Base-by-base conservation (phyloP, 2,888 invertebrate genomes). In the Oscheius sp. region DNA sequence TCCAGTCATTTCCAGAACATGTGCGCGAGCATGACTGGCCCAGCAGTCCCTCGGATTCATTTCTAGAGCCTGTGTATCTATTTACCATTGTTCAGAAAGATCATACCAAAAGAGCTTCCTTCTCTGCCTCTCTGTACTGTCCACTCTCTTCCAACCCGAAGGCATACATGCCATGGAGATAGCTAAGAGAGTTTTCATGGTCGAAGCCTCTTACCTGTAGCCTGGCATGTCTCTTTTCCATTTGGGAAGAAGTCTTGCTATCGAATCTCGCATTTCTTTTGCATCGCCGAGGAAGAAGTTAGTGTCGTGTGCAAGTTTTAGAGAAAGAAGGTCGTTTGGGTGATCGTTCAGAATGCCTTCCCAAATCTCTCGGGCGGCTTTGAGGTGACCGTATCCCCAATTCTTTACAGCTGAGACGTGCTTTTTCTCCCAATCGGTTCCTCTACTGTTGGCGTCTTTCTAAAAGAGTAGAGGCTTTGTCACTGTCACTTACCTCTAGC, bases 131-230 rank as follows among this genome's bases (percentile, higher is more conserved):
- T 2, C 82, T 84, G 75, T 90, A 91, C 55, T 90, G 74, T 57
- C 89, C 90, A 42, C 90, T 90, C 85, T 91, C 91, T 78, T 90
- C 91, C 63, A 91, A 83, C 0, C 91, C 91, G 87, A 92, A 92
- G 0, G 91, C 90, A 78, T 90, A 89, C 91, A 92, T 91, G 29
- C 91, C 91, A 73, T 90, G 88, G 35, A 92, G 83, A 80, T 91
- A 91, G 42, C 42, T 42, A 7, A 3, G 21, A 42, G 7, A 42
- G 42, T 42, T 42, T 42, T 42, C 7, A 42, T 42, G 7, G 42
- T 5, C 7, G 42, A 42, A 42, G 42, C 42, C 7, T 5, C 4
- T 3, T n/a, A 21, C 33, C 91, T 91, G 86, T 91, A 91, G 29
- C 90, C 88, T 1, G 91, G 91, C 76, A 86, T 84, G 33, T 79